phyloP scores from a whole-genome alignment of 2,113 vertebrate genomes.

The Quiscalus mexicanus region DNA sequence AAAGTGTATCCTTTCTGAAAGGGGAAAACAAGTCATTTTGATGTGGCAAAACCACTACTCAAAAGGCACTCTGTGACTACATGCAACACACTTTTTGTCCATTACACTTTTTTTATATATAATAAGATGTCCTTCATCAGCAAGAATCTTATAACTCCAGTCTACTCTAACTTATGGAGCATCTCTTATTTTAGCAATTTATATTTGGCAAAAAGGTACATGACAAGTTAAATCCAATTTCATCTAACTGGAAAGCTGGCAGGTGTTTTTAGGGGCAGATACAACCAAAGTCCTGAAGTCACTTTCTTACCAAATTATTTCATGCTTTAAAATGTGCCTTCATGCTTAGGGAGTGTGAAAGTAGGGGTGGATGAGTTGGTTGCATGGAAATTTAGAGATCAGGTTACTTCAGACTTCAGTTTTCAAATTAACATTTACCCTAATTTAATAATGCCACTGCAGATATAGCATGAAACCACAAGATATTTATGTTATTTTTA shows the following conservation, averaged over 20 bases:
- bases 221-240: neutral
- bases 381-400: neutral
- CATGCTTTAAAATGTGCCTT: neutral
- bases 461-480: neutral
- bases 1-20: constrained; percentile 90
- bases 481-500: neutral
- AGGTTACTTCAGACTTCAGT: neutral
- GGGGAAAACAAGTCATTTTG: neutral
- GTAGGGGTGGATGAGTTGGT: neutral
- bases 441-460: neutral
- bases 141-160: neutral
- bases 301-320: neutral
- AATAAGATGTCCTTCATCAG: neutral
- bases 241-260: neutral
- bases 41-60: neutral
- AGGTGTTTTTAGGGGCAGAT: neutral
- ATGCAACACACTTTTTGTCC: neutral
- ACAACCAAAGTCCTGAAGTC: neutral
- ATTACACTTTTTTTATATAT: neutral
- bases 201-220: neutral
- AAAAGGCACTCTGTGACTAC: neutral
- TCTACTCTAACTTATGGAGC: neutral
- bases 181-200: neutral
- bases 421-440: neutral
- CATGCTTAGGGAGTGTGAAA: neutral